phyloP scores from a whole-genome alignment of 2,797 vertebrate species.

The Schizopygopsis pylzovi region DNA sequence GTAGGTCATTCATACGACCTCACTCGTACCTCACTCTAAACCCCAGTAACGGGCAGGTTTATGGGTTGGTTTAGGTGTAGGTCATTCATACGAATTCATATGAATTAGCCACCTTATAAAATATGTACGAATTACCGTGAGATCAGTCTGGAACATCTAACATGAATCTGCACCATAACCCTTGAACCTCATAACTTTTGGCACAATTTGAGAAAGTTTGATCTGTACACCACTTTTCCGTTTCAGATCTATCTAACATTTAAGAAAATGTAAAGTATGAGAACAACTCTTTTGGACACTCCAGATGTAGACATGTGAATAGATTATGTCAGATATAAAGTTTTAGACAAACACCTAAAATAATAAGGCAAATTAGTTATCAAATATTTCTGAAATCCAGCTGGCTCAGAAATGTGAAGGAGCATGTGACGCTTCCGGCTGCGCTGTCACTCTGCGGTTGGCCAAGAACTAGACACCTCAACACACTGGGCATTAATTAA shows the following conservation, averaged over 20 bases:
- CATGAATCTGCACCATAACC: not conserved
- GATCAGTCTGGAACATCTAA: not conserved
- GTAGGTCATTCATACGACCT: no score
- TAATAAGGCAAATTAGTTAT: not conserved
- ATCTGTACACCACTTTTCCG: not conserved
- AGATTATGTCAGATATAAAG: not conserved
- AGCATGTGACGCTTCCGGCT: not conserved
- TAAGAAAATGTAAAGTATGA: not conserved
- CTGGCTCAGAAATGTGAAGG: not conserved
- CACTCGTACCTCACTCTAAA: no score
- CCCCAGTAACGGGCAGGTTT: no score
- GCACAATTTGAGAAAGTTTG: not conserved
- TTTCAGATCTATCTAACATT: not conserved
- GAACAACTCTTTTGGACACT: not conserved
- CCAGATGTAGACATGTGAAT: not conserved
- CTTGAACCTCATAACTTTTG: not conserved
- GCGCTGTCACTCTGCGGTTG: constrained; percentile 37
- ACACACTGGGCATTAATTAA: constrained; percentile 42
- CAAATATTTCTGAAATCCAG: not conserved
- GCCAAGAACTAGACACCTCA: constrained; percentile 49
- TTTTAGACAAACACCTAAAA: not conserved
- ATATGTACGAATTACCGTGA: no score
- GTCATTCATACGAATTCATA: no score
- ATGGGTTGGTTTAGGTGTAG: no score
- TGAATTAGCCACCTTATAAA: no score